Conservation (phyloP, 2,797 vertebrate genomes). For the Spinus pinus region DNA sequence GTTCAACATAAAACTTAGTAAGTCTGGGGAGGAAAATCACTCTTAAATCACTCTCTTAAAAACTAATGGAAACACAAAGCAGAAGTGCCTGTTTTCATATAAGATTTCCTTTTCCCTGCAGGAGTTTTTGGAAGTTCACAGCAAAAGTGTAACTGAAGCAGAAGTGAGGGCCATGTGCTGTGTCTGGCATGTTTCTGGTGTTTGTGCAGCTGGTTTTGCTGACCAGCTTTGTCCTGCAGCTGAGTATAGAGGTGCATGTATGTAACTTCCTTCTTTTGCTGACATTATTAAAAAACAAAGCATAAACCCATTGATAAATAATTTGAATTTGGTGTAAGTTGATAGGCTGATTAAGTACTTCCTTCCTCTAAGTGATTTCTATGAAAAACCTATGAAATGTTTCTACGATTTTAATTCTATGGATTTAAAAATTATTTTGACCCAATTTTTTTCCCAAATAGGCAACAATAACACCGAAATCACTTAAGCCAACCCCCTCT, state of each 20-base stretch:
- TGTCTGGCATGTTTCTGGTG: background rate
- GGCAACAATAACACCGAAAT: background rate
- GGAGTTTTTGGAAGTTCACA: background rate
- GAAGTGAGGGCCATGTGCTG: background rate
- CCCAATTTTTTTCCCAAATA: background rate
- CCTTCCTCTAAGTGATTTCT: background rate
- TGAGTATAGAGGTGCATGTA: fast-evolving
- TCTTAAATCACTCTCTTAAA: background rate
- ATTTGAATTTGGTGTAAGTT: background rate
- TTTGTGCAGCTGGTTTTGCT: background rate
- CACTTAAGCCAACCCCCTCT: background rate
- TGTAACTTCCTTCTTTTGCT: background rate
- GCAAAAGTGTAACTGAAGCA: background rate
- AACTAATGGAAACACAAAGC: background rate
- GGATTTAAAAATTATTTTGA: background rate
- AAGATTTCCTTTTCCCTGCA: background rate
- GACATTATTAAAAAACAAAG: background rate
- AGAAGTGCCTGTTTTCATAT: background rate
- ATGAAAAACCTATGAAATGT: background rate
- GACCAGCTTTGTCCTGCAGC: background rate
- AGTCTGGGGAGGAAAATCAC: background rate
- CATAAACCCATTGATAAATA: background rate
- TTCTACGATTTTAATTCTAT: background rate
- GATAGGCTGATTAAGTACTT: background rate
- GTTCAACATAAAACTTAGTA: background rate